Conservation (phyloP, 2,113 vertebrate species). For the Fregata magnificens region DNA sequence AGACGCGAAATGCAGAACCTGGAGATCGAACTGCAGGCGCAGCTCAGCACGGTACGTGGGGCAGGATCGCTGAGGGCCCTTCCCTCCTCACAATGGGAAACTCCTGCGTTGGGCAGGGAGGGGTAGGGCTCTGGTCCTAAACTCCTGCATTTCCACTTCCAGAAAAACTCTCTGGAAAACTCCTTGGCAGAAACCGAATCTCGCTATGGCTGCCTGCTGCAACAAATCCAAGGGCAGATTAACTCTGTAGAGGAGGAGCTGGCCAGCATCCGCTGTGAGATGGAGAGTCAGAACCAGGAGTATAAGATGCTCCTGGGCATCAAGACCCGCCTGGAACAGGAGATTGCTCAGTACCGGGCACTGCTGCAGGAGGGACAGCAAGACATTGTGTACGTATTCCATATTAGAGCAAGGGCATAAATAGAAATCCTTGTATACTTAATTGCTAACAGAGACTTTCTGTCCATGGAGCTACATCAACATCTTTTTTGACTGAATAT, state of each 20-base stretch:
- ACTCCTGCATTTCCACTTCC: background rate
- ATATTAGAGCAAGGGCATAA: background rate
- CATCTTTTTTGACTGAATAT: background rate
- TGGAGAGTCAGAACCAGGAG: slow-evolving; percentile 76
- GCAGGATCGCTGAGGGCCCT: background rate
- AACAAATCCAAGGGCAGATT: slow-evolving; percentile 75
- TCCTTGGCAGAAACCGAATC: slow-evolving; percentile 79
- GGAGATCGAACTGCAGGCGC: slow-evolving; percentile 74
- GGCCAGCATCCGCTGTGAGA: slow-evolving; percentile 69
- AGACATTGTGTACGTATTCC: background rate
- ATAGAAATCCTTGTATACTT: background rate
- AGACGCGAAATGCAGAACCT: slow-evolving; percentile 55
- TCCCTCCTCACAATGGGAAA: rapidly evolving
- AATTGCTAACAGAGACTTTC: background rate
- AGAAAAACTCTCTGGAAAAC: slow-evolving; percentile 83
- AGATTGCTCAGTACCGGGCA: slow-evolving; percentile 80
- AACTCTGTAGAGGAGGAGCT: slow-evolving; percentile 76
- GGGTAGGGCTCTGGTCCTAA: background rate
- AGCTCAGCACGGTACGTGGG: slow-evolving; percentile 63
- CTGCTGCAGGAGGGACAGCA: slow-evolving; percentile 45
- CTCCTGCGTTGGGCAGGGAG: background rate
- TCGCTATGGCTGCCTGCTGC: slow-evolving; percentile 75
- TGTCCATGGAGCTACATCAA: background rate
- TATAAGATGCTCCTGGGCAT: slow-evolving; percentile 83
- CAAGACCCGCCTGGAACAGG: slow-evolving; percentile 85